These are phyloP conservation scores for Diadumene lineata DNA, from an alignment of 92 coral and sea anemone species.

Conservation along the genomic window DNA sequence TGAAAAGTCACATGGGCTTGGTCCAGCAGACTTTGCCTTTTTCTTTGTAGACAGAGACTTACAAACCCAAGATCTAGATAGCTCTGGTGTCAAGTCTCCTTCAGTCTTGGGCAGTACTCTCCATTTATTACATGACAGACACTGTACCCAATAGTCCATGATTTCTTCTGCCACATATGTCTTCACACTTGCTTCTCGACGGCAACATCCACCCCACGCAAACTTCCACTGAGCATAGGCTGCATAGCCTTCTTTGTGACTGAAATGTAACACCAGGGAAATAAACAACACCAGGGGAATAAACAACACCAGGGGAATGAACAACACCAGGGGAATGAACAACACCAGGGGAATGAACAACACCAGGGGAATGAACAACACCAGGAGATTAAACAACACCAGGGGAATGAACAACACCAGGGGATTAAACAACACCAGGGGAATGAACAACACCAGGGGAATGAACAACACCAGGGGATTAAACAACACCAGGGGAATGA, in stretches of 20 bases:
- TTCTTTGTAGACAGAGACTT: conserved; percentile 32
- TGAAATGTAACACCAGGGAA: too few species aligned
- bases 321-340: too few species aligned
- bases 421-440: too few species aligned
- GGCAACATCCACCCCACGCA: conserved; percentile 87
- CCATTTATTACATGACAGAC: conserved; percentile 82
- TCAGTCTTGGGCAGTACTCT: conserved; percentile 51
- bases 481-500: too few species aligned
- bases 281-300: too few species aligned
- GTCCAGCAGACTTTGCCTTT: conserved; percentile 44
- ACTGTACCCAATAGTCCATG: conserved; percentile 93
- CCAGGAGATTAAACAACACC: too few species aligned
- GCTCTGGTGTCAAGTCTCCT: conserved; percentile 65
- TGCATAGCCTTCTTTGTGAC: conserved; percentile 90
- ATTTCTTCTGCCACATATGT: conserved; percentile 83
- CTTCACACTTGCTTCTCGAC: conserved; percentile 80
- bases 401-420: too few species aligned
- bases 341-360: too few species aligned
- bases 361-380: too few species aligned
- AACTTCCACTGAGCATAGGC: conserved; percentile 88
- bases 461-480: too few species aligned
- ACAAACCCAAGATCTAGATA: conserved; percentile 69
- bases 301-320: too few species aligned
- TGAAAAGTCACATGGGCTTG: conserved; percentile 41
- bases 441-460: too few species aligned